Conservation (phyloP, 1,140 invertebrate genomes). For the Orius insidiosus region DNA sequence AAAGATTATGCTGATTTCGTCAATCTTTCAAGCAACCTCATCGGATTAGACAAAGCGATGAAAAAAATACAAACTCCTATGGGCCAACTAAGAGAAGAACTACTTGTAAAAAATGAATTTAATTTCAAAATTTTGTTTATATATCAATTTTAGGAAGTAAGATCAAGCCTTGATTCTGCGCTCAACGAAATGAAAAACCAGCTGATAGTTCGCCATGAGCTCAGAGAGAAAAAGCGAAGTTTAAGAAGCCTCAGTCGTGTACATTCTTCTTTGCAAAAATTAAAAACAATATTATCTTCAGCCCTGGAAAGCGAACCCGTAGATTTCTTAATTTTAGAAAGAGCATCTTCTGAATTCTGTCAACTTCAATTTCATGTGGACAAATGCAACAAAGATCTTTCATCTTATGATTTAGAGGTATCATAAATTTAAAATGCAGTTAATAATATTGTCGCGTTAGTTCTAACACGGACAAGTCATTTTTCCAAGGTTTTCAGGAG, state of each 20-base stretch:
- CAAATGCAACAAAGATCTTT: constrained; percentile 40
- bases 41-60: constrained; percentile 76
- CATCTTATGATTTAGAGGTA: constrained; percentile 21
- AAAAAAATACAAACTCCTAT: constrained; percentile 58
- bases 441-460: too few relatives aligned
- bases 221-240: constrained; percentile 41
- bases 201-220: constrained; percentile 38
- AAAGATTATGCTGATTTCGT: constrained; percentile 96
- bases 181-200: constrained; percentile 37
- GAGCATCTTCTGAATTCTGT: constrained; percentile 56
- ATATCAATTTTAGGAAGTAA: constrained; percentile 37
- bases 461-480: too few relatives aligned
- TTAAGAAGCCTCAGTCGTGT: constrained; percentile 48
- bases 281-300: constrained; percentile 20
- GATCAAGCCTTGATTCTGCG: constrained; percentile 44
- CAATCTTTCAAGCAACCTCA: constrained; percentile 83
- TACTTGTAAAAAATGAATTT: constrained; percentile 35
- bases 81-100: constrained; percentile 60
- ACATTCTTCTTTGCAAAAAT: constrained; percentile 40
- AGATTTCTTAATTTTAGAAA: constrained; percentile 38
- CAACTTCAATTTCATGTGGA: constrained; percentile 53
- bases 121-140: too few relatives aligned
- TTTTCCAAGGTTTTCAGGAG: too few relatives aligned
- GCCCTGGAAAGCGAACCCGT: constrained; percentile 14
- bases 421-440: too few relatives aligned